Conservation (phyloP, 2,113 vertebrate species). For the Polyodon spathula region DNA sequence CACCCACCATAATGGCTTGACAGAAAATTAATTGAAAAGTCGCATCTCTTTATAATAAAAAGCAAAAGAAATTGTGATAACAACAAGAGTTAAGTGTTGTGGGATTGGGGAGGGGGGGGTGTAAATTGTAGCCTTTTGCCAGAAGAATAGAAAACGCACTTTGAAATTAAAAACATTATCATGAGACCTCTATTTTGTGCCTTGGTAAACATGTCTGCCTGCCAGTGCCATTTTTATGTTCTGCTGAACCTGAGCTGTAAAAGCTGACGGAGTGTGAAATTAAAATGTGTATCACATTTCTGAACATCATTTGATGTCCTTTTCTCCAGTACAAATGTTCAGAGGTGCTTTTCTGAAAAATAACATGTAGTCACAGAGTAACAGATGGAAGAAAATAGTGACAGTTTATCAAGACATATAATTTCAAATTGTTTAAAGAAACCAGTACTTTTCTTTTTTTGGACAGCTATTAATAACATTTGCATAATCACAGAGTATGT, state of each 20-base stretch:
- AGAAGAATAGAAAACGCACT: neutral
- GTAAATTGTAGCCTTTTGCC: neutral
- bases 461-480: conserved; percentile 17
- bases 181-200: conserved; percentile 44
- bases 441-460: conserved; percentile 6
- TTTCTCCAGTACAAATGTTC: conserved; percentile 51
- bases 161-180: conserved; percentile 13
- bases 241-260: conserved; percentile 60
- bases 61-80: neutral
- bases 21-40: neutral
- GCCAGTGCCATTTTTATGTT: conserved; percentile 52
- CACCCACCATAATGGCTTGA: neutral
- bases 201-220: conserved; percentile 50
- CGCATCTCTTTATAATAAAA: neutral
- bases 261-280: conserved; percentile 81
- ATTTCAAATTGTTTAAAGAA: conserved; percentile 30
- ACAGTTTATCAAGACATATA: conserved; percentile 42
- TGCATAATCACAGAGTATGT: neutral
- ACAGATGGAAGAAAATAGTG: conserved; percentile 43
- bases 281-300: conserved; percentile 80
- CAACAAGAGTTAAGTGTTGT: neutral
- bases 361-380: conserved; percentile 40
- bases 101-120: no score
- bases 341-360: conserved; percentile 35
- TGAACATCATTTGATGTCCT: conserved; percentile 69